Base-by-base conservation (phyloP, 2,113 vertebrate species). In the Seriola quinqueradiata region DNA sequence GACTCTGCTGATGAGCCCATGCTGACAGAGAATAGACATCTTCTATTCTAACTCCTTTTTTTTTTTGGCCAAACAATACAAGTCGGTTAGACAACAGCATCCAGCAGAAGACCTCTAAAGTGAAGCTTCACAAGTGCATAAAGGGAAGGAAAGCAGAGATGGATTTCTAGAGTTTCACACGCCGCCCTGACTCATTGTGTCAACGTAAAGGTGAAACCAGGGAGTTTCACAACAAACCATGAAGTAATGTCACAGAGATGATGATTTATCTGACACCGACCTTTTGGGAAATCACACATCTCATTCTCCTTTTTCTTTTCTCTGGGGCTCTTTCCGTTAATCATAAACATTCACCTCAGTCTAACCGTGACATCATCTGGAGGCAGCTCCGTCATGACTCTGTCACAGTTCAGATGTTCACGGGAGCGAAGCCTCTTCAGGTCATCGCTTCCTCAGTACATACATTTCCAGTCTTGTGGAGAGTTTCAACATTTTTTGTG, bases 101-200 rank as follows among this genome's bases (percentile, higher is more conserved):
- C 14, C 4, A 48, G 14, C 5, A 5, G 46, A 16, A 48, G 16
- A 48, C 5, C 1, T 48, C 40, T 52, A 72, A 65, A 79, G 44
- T 34, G 23, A 70, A 70, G 76, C n/a, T 25, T 70, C n/a, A 46
- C 5, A 57, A 42, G 55, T 70, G 57, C 36, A 71, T 59, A 48
- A 72, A 74, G 3, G 34, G 44, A 52, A 44, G 44, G 79, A 67
- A 70, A 78, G 67, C 55, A n/a, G 63, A 81, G 44, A 74, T n/a
- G 63, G 4, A 13, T 50, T 40, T 81, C 70, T 81, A 38, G 44
- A 42, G 63, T 74, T 75, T 68, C 79, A 68, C 8, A 42, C 10
- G 40, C 40, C 40, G 12, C 63, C 54, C 34, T 42, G 34, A 32
- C 54, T 54, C n/a, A 42, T 60, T 68, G 55, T 81, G 57, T 68